Conservation (phyloP, 2,113 vertebrate species). For the Myotis yumanensis region DNA sequence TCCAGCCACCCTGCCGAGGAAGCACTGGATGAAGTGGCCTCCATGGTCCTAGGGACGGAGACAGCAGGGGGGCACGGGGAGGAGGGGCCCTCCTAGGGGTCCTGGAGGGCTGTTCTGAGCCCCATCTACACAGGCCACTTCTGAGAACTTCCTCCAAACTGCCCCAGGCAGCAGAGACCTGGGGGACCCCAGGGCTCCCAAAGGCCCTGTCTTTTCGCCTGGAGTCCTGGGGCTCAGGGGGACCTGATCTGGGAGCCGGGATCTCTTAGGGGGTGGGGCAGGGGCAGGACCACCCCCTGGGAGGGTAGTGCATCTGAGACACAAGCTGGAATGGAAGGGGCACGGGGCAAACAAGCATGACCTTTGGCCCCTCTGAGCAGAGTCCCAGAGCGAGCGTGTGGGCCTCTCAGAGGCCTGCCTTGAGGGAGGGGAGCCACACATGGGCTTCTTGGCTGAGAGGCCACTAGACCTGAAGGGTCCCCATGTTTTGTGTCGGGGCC, state of each 20-base stretch:
- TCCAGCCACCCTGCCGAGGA: constrained; percentile 31
- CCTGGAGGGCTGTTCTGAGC: background rate
- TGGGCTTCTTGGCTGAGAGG: background rate
- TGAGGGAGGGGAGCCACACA: background rate
- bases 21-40: background rate
- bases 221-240: background rate
- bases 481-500: background rate
- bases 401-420: background rate
- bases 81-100: background rate
- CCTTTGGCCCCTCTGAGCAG: background rate
- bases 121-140: background rate
- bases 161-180: background rate
- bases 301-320: background rate
- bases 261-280: background rate
- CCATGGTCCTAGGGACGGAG: background rate
- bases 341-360: background rate
- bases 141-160: background rate
- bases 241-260: background rate
- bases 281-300: background rate
- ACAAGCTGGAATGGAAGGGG: background rate
- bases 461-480: background rate
- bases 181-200: background rate
- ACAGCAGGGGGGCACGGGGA: background rate
- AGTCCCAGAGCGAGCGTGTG: background rate
- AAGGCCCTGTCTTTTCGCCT: background rate